Base-by-base conservation (phyloP, 2,797 vertebrate species). In the Anas georgica region DNA sequence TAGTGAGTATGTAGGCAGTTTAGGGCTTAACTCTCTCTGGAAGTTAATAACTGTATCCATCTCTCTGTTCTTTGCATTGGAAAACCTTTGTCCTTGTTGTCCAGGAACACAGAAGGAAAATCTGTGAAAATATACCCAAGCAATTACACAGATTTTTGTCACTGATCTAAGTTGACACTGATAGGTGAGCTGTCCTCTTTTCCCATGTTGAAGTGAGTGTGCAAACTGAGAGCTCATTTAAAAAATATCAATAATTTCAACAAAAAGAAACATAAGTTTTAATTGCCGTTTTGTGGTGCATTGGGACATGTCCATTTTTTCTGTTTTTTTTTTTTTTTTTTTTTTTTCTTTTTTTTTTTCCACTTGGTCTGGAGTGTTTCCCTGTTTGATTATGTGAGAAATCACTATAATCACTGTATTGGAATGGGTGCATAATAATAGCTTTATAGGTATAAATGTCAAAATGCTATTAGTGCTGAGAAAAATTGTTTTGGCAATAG, bases 361-460 rank as follows among this genome's bases (percentile, higher is more conserved):
- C 7, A 26, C 5, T 43, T 62, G 15, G 9, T 39, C 0, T 0
- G 33, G 39, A 37, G 25, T 35, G 10, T 70, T 94, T 31, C 20
- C 26, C 10, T 85, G 33, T 83, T 79, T 75, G 45, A 6, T 91
- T 78, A 29, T 26, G 35, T 63, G 3, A 77, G 15, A 31, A 87
- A 35, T 83, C 26, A 10, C 54, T 58, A 14, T 13, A 37, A 60
- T 82, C 81, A 28, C 26, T 54, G 31, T 68, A 60, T 29, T 80
- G 6, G 17, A 68, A 25, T 39, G n/a, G 54, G 1, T 66, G 37
- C 45, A 31, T 81, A 81, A 39, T 86, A 75, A 55, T 52, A 60
- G 13, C 33, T 90, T 89, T 83, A 88, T 59, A 88, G 33, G 31
- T 69, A 35, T 86, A 78, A 75, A 92, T 91, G 63, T 94, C 77